A percentile compares a stretch with the other conserved stretches of the same genome.
phyloP scores from a whole-genome alignment of 2,888 invertebrate genomes.

The Melanostoma scalare region DNA sequence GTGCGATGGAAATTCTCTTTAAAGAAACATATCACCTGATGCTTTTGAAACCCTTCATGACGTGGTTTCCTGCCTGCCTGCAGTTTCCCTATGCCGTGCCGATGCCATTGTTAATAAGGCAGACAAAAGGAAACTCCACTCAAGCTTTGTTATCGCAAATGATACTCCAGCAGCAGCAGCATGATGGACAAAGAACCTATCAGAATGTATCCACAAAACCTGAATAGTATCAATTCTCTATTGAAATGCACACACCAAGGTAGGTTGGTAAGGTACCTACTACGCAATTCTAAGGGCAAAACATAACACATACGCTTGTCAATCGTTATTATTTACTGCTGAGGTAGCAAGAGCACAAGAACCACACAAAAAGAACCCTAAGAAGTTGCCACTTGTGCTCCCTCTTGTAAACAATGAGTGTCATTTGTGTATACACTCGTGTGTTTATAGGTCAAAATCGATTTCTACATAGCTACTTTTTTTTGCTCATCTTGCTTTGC shows the following conservation, averaged over 20 bases:
- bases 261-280: neutral
- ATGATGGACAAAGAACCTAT: conserved; percentile 23
- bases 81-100: conserved; percentile 13
- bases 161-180: no score
- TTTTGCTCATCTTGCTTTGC: conserved; percentile 9
- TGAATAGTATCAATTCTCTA: conserved; percentile 68
- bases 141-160: conserved; percentile 50
- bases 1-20: conserved; percentile 2
- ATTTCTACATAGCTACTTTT: conserved; percentile 52
- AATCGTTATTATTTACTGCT: conserved; percentile 45
- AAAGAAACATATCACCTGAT: conserved; percentile 46
- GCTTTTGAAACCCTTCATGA: conserved; percentile 38
- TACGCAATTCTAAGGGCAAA: conserved; percentile 51
- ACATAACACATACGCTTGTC: conserved; percentile 34
- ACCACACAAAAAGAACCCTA: conserved; percentile 50
- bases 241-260: conserved; percentile 32
- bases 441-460: conserved; percentile 73
- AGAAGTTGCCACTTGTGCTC: conserved; percentile 70
- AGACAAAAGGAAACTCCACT: conserved; percentile 29
- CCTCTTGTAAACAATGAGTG: conserved; percentile 72
- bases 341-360: conserved; percentile 40
- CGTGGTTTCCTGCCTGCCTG: conserved; percentile 5
- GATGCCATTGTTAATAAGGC: neutral
- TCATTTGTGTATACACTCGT: conserved; percentile 71
- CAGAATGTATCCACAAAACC: conserved; percentile 48